Evolutionary conservation across 1,140 invertebrate genomes (phyloP).

Genomic region (Pomacea maculata): DNA sequence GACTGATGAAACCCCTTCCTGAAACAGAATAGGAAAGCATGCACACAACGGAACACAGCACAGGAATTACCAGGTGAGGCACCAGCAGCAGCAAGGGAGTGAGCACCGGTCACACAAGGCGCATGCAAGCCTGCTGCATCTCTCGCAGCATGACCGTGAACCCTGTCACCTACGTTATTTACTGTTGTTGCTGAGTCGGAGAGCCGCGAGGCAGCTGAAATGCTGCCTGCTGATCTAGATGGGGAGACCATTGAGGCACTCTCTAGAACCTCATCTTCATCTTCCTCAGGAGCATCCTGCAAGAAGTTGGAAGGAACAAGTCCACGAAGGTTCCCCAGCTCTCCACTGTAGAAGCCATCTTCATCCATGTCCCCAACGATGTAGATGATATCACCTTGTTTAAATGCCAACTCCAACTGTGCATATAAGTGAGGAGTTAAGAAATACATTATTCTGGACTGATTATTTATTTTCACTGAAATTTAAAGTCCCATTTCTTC

Average conservation of each 20-base stretch:
- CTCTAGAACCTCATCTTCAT: conserved; percentile 57
- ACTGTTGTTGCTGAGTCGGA: conserved; percentile 38
- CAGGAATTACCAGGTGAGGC: conserved; percentile 20
- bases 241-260: conserved; percentile 54
- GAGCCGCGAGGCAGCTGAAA: conserved; percentile 43
- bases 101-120: conserved; percentile 23
- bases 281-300: conserved; percentile 47
- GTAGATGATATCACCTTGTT: conserved; percentile 95
- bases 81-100: conserved; percentile 23
- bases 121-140: conserved; percentile 17
- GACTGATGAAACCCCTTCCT: conserved; percentile 3
- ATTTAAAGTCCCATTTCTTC: too few species aligned
- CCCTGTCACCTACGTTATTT: conserved; percentile 46
- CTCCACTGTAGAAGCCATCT: conserved; percentile 98
- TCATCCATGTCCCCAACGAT: conserved; percentile 97
- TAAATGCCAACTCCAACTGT: conserved; percentile 96
- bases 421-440: too few species aligned
- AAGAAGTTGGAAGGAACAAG: conserved; percentile 95
- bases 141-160: conserved; percentile 28
- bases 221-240: conserved; percentile 55
- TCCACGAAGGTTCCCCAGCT: conserved; percentile 91
- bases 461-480: too few species aligned
- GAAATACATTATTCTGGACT: too few species aligned
- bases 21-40: background rate
- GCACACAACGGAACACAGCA: conserved; percentile 1